Conservation (phyloP, 2,113 vertebrate species). For the Cephalophus harveyi region DNA sequence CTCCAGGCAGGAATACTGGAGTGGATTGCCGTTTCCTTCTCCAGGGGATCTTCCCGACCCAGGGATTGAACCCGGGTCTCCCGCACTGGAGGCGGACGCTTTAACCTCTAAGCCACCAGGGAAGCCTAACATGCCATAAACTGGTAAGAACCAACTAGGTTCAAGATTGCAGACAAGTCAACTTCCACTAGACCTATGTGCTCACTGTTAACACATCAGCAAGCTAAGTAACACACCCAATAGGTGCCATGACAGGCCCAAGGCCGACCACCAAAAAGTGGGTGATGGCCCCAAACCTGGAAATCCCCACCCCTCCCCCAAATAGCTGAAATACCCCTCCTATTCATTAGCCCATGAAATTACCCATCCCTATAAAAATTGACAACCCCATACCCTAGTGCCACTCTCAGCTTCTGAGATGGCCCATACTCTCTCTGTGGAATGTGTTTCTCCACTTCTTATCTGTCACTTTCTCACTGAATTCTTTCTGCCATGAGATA, state of each 20-base stretch:
- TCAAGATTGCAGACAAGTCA: not conserved
- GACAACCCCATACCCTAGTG: not conserved
- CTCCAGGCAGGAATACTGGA: too few species aligned
- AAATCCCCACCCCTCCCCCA: not conserved
- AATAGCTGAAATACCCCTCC: not conserved
- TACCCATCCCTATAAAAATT: not conserved
- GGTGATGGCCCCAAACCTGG: not conserved
- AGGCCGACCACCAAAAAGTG: not conserved
- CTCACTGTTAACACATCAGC: not conserved
- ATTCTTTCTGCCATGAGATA: not conserved
- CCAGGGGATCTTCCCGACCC: too few species aligned
- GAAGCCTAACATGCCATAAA: not conserved
- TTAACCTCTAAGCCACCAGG: too few species aligned
- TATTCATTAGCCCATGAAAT: not conserved
- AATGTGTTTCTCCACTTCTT: not conserved
- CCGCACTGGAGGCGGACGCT: too few species aligned
- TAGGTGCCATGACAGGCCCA: not conserved
- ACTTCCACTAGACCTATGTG: not conserved
- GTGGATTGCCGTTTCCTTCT: too few species aligned
- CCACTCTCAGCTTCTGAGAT: not conserved
- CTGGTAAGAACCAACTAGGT: not conserved
- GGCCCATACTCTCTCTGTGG: not conserved
- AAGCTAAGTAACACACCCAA: not conserved
- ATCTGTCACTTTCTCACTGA: not conserved
- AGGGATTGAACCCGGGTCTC: too few species aligned